phyloP scores from a whole-genome alignment of 2,113 vertebrate genomes.

The Nerophis lumbriciformis region DNA sequence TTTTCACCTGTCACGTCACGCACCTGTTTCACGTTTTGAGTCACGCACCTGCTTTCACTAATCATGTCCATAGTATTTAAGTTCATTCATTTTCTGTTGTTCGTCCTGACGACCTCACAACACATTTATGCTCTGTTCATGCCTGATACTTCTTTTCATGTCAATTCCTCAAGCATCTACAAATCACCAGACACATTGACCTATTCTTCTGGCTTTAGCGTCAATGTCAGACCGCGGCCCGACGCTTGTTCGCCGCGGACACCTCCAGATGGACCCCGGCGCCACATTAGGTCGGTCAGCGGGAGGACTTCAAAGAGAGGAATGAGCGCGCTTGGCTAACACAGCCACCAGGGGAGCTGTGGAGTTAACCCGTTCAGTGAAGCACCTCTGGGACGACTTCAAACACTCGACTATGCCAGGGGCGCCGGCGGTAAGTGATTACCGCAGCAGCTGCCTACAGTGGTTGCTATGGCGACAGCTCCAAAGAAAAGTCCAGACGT shows the following conservation, averaged over 20 bases:
- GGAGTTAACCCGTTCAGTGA: conserved; percentile 63
- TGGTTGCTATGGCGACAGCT: conserved; percentile 75
- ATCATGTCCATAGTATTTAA: too few species aligned
- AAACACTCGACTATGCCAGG: conserved; percentile 61
- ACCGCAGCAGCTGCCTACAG: conserved; percentile 61
- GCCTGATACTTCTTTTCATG: too few species aligned
- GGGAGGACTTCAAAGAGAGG: conserved; percentile 60
- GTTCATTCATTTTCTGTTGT: too few species aligned
- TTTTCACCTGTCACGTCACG: too few species aligned
- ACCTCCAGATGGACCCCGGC: conserved; percentile 48
- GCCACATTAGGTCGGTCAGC: conserved; percentile 44
- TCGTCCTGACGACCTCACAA: too few species aligned
- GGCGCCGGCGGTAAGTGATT: conserved; percentile 56
- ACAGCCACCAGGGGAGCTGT: conserved; percentile 33
- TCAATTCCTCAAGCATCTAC: too few species aligned
- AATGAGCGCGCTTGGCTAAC: conserved; percentile 45
- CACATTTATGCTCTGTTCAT: too few species aligned
- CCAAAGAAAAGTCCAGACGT: conserved; percentile 50
- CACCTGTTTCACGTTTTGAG: too few species aligned
- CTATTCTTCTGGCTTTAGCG: conserved; percentile 72
- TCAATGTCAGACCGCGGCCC: conserved; percentile 64
- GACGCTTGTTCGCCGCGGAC: conserved; percentile 40
- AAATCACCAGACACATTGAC: too few species aligned
- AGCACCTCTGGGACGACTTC: conserved; percentile 60
- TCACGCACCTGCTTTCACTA: too few species aligned